phyloP scores from a whole-genome alignment of 2,797 vertebrate genomes.

The Thalassophryne amazonica region DNA sequence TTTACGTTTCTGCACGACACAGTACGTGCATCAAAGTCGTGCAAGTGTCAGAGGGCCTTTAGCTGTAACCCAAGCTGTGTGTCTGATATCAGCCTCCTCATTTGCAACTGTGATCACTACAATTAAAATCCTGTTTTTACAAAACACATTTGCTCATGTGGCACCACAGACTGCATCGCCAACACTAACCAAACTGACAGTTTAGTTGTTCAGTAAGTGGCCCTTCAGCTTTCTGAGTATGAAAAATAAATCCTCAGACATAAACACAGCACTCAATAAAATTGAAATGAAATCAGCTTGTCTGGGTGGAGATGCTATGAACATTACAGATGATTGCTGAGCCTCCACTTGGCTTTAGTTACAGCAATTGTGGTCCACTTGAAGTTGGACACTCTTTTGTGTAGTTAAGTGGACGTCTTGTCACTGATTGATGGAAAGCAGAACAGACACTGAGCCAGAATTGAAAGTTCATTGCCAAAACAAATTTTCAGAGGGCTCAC shows the following conservation, averaged over 20 bases:
- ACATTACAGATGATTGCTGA: conserved; percentile 22
- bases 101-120: no score
- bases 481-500: conserved; percentile 34
- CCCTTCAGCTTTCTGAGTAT: background rate
- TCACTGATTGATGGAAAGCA: conserved; percentile 48
- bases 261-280: conserved; percentile 14
- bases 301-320: conserved; percentile 15
- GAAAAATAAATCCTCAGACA: background rate
- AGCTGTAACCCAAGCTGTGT: no score
- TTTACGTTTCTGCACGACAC: no score
- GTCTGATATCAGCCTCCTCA: no score
- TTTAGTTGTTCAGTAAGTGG: background rate
- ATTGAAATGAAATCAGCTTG: conserved; percentile 1
- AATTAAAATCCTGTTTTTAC: no score
- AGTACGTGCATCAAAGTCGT: no score
- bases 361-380: conserved; percentile 23
- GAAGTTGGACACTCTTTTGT: conserved; percentile 31
- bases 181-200: no score
- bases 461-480: conserved; percentile 31
- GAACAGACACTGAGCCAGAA: conserved; percentile 20
- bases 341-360: conserved; percentile 28
- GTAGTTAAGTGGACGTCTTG: conserved; percentile 19
- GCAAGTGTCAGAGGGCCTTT: no score
- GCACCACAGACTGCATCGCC: no score
- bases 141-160: no score